Evolutionary conservation across 2,113 vertebrate species (phyloP).

Genomic region (Lagenorhynchus albirostris): DNA sequence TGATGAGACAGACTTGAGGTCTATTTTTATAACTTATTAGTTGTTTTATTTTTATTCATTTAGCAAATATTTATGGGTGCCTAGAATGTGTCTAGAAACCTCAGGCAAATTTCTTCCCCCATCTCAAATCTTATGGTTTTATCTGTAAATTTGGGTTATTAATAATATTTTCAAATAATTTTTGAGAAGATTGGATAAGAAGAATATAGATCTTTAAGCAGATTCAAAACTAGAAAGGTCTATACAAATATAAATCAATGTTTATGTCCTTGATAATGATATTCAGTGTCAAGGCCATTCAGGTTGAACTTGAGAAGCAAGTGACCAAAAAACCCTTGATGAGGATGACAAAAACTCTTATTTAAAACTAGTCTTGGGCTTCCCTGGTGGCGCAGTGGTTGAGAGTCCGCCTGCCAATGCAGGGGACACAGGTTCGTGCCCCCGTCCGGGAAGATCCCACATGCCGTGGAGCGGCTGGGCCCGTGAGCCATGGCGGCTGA

Average conservation of each 20-base stretch:
- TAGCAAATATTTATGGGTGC: background rate
- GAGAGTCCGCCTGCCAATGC: no score
- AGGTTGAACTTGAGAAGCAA: background rate
- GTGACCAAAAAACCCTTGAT: background rate
- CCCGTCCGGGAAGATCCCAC: no score
- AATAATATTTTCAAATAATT: background rate
- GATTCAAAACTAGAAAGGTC: background rate
- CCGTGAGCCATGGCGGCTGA: no score
- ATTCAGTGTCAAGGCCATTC: background rate
- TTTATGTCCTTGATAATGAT: background rate
- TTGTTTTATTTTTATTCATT: conserved; percentile 6
- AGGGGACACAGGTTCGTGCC: no score
- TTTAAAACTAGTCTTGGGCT: background rate
- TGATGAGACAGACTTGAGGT: background rate
- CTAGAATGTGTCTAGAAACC: background rate
- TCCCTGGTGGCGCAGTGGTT: no score
- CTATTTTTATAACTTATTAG: background rate
- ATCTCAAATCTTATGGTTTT: background rate
- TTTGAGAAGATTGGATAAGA: background rate
- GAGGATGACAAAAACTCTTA: background rate
- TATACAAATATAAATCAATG: background rate
- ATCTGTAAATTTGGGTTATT: background rate
- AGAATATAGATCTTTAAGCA: background rate
- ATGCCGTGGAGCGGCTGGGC: no score
- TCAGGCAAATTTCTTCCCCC: background rate